Evolutionary conservation across 2,888 invertebrate species (phyloP).

Genomic region (Oxycera nigricornis): DNA sequence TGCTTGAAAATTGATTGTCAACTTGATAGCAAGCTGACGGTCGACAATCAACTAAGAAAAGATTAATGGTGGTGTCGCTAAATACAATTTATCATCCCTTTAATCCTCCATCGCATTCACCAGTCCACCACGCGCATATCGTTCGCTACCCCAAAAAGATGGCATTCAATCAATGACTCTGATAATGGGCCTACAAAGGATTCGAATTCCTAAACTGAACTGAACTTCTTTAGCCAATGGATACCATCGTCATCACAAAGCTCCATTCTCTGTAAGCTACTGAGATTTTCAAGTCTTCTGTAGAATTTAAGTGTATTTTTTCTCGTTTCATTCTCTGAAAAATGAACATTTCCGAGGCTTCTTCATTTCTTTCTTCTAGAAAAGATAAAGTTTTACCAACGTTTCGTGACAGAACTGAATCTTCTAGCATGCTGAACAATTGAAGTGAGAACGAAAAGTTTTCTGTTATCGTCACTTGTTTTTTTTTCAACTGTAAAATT

Average conservation of each 20-base stretch:
- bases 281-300: not conserved
- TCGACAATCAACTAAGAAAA: conserved; percentile 36
- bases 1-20: conserved; percentile 46
- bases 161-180: conserved; percentile 45
- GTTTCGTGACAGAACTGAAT: not conserved
- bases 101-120: conserved; percentile 16
- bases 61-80: conserved; percentile 47
- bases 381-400: conserved; percentile 11
- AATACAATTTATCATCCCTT: conserved; percentile 47
- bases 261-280: not conserved
- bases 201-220: conserved; percentile 24
- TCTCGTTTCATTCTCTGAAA: not conserved
- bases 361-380: not conserved
- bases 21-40: conserved; percentile 39
- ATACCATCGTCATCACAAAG: too few species aligned
- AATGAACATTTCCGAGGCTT: not conserved
- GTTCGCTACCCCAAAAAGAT: not conserved
- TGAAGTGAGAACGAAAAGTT: conserved; percentile 31
- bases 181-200: conserved; percentile 46
- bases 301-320: not conserved
- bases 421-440: not conserved
- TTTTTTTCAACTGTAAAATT: conserved; percentile 43
- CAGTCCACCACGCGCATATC: too few species aligned
- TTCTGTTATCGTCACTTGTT: conserved; percentile 43
- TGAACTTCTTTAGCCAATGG: not conserved